phyloP scores from a whole-genome alignment of 2,797 vertebrate genomes.

The Xenentodon cancila region DNA sequence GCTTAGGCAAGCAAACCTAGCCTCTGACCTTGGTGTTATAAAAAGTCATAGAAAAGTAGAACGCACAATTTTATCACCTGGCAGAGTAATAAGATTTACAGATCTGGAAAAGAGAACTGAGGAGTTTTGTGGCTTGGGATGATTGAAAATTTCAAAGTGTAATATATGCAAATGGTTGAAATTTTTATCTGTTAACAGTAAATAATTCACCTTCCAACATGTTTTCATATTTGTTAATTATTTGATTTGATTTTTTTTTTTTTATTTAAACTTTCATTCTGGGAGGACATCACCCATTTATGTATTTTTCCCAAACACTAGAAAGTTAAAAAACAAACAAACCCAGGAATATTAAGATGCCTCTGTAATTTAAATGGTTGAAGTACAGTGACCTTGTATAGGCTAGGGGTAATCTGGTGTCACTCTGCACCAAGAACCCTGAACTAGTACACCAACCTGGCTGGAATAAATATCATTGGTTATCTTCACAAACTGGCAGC shows the following conservation, averaged over 20 bases:
- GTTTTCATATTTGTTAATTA: conserved; percentile 14
- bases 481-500: background rate
- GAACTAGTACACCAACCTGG: conserved; percentile 1
- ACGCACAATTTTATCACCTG: background rate
- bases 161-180: no score
- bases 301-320: conserved; percentile 10
- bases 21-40: conserved; percentile 4
- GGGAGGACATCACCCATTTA: background rate
- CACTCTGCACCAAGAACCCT: background rate
- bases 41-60: no score
- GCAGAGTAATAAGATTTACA: background rate
- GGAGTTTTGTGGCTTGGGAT: no score
- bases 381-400: background rate
- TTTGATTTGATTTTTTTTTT: background rate
- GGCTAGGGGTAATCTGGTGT: conserved; percentile 6
- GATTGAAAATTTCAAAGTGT: no score
- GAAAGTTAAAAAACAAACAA: background rate
- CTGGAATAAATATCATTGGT: background rate
- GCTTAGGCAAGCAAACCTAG: conserved; percentile 1
- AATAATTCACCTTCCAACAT: background rate
- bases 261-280: conserved; percentile 1
- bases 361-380: background rate
- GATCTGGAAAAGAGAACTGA: no score
- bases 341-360: conserved; percentile 7
- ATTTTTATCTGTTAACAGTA: no score